These are phyloP conservation scores for Calypte anna DNA, from an alignment of 2,113 vertebrate species.

Conservation along the genomic window DNA sequence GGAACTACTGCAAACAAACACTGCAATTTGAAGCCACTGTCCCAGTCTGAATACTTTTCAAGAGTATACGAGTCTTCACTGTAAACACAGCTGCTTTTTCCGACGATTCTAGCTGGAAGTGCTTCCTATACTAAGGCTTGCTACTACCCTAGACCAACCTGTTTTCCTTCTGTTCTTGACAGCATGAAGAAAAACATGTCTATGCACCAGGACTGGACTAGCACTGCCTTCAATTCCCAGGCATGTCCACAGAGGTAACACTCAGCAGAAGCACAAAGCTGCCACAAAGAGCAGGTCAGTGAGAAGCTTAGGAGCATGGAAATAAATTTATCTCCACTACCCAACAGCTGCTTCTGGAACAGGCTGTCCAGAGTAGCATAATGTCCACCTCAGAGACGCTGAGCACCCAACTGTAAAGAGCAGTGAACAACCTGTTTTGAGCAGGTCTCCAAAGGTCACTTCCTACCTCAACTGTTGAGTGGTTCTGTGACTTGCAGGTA, in stretches of 20 bases:
- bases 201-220: background rate
- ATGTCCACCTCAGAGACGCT: background rate
- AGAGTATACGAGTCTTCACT: background rate
- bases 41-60: background rate
- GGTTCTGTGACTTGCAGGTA: background rate
- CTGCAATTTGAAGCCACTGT: background rate
- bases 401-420: background rate
- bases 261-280: background rate
- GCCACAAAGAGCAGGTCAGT: background rate
- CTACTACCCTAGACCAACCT: background rate
- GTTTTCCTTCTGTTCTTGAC: background rate
- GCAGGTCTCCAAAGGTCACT: background rate
- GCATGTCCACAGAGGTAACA: fast-evolving
- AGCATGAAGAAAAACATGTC: fast-evolving
- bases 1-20: background rate
- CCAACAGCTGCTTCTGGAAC: background rate
- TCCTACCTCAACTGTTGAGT: background rate
- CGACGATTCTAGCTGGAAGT: background rate
- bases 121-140: background rate
- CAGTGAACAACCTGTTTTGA: background rate
- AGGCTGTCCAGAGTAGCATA: background rate
- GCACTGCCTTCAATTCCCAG: background rate
- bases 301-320: background rate
- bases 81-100: background rate
- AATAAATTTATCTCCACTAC: background rate